Conservation (phyloP, 2,113 vertebrate species). For the Numenius arquata region DNA sequence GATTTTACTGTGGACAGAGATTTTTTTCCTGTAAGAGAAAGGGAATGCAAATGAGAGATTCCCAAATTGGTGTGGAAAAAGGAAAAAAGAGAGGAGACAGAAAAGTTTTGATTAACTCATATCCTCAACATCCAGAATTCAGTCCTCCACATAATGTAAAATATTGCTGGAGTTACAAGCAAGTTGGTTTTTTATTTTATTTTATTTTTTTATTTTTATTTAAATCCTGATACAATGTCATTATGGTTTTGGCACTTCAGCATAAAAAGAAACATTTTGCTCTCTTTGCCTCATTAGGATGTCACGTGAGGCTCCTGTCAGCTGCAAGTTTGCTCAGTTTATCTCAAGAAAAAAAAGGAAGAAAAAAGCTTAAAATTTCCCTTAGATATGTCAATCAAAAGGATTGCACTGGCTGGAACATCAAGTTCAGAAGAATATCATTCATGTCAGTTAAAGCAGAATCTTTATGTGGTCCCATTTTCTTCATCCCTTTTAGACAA, state of each 20-base stretch:
- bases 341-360: not conserved
- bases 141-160: not conserved
- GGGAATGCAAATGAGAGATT: not conserved
- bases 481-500: not conserved
- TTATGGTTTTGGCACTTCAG: not conserved
- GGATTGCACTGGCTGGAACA: not conserved
- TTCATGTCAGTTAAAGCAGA: slow-evolving; percentile 9
- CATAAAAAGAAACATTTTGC: not conserved
- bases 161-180: not conserved
- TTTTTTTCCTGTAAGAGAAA: not conserved
- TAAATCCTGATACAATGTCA: not conserved
- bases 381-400: slow-evolving; percentile 16
- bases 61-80: not conserved
- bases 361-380: slow-evolving; percentile 4
- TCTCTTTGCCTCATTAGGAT: slow-evolving; percentile 23
- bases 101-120: not conserved
- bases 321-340: slow-evolving; percentile 13
- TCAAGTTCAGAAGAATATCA: not conserved
- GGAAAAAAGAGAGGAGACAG: not conserved
- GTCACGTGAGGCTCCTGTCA: not conserved
- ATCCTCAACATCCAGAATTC: not conserved
- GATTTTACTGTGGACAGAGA: not conserved
- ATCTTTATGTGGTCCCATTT: not conserved
- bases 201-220: not conserved
- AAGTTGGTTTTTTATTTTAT: not conserved